Evolutionary conservation across 1,140 invertebrate species (phyloP), one percentile per base, ranked within the genome.

Genomic region (Sesamia nonagrioides): DNA sequence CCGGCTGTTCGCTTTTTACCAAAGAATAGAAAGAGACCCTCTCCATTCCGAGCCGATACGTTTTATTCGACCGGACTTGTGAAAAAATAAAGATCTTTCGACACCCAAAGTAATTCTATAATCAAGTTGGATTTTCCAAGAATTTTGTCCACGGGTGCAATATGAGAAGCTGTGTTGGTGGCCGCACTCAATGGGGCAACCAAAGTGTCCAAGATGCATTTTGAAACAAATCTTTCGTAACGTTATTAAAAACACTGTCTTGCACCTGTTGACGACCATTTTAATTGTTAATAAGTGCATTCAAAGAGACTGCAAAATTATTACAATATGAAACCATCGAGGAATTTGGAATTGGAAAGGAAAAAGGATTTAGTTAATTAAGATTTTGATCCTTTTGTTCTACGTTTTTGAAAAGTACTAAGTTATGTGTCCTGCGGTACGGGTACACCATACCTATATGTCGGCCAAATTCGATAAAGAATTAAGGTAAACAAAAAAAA

Each of bases 41-140:
- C 61, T 77, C 33, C 74, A 77, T 68, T 66, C 61, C 74, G 33
- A 66, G 33, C 33, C 60, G 73, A 54, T 61, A 75, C 56, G 58
- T 75, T 75, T 82, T 83, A 84, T 73, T 45, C 58, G n/a, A 82
- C 79, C 82, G 83, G 78, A 82, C 85, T 82, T 82, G 58, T 40
- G 33, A 66, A 42, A 42, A 63, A 77, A 72, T 72, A 86, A 83
- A 81, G 50, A 75, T 74, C 75, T 86, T 89, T 86, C 82, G 84
- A 87, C 88, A 90, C 86, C 83, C 82, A 84, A 85, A 81, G 85
- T 88, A 86, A 91, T 91, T 90, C 86, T 84, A 83, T 84, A 86
- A 89, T 89, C 90, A 84, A 83, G 85, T 89, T 84, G 82, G 85
- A 84, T 82, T 87, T 89, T 89, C 88, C 82, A 79, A 78, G 89